Evolutionary conservation across 1,140 invertebrate genomes (phyloP), one percentile per base, ranked within the genome.

Genomic region (Colletes gigas): DNA sequence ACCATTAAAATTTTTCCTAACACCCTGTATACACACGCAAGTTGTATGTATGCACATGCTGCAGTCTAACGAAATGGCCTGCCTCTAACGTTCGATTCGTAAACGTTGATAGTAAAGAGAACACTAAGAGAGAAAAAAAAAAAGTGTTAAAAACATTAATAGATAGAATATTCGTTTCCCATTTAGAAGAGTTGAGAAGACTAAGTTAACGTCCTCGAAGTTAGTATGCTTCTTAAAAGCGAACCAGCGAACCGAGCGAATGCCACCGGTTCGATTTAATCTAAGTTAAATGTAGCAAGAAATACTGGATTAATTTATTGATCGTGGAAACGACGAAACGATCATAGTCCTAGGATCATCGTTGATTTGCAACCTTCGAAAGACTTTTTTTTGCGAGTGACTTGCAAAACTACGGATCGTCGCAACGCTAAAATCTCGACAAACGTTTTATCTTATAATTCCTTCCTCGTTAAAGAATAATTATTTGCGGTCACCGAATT

Each of bases 1-100:
- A n/a, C n/a, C n/a, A n/a, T n/a, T n/a, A n/a, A n/a, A n/a, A n/a
- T n/a, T n/a, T n/a, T n/a, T n/a, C n/a, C n/a, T n/a, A n/a, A n/a
- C n/a, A n/a, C n/a, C n/a, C n/a, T n/a, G n/a, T n/a, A 30, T 30
- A 77, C 41, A 71, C n/a, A 62, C 59, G 19, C 21, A 21, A 73
- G 50, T 54, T 10, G 39, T 77, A 62, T 47, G 74, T 78, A 79
- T 67, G 63, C 21, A 78, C 54, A 82, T 66, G 67, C 66, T 66
- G 67, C 66, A 21, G 10, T 21, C 17, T 52, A 78, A 78, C 21
- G 57, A 78, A 54, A 54, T 54, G 68, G 47, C 50, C 21, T 63
- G 68, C 10, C 6, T 63, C 57, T 65, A 78, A 39, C 66, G 52
- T n/a, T 39, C 21, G 41, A 78, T 73, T 73, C 50, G 30, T 39